These are phyloP conservation scores for Emmelina monodactyla DNA, from an alignment of 2,888 invertebrate genomes.

Conservation along the genomic window DNA sequence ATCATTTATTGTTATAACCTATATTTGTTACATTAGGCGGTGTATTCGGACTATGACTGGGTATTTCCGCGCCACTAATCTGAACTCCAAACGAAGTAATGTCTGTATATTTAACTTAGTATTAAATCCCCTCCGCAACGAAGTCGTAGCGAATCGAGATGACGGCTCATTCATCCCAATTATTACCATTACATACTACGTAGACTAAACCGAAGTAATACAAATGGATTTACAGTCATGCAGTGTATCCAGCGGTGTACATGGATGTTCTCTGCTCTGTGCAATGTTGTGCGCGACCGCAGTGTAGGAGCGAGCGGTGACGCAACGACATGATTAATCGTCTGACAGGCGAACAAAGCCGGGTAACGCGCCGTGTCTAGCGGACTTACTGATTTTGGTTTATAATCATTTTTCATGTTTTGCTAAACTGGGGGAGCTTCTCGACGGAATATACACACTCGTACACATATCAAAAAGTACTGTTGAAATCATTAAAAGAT, in stretches of 20 bases:
- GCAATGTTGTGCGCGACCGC: not conserved
- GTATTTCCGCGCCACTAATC: too few relatives aligned
- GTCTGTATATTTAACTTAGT: too few relatives aligned
- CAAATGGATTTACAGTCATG: too few relatives aligned
- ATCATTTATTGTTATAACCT: too few relatives aligned
- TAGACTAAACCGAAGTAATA: not conserved
- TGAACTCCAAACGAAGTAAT: too few relatives aligned
- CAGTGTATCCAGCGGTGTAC: not conserved
- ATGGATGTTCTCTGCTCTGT: not conserved
- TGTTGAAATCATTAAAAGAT: too few relatives aligned
- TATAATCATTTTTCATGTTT: conserved; percentile 57
- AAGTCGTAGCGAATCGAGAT: conserved; percentile 55
- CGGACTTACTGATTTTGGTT: conserved; percentile 59
- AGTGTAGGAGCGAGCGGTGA: conserved; percentile 24
- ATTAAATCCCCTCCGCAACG: conserved; percentile 42
- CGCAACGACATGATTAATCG: conserved; percentile 57
- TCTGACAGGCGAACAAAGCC: conserved; percentile 57
- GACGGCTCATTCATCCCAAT: conserved; percentile 62
- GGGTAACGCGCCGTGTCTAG: conserved; percentile 61
- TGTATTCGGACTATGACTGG: too few relatives aligned
- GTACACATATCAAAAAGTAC: too few relatives aligned
- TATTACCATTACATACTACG: conserved; percentile 36
- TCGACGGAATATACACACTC: too few relatives aligned
- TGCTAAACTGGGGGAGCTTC: too few relatives aligned
- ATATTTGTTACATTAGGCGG: too few relatives aligned